Conservation (phyloP, 2,888 invertebrate genomes). For the Cabera pusaria region DNA sequence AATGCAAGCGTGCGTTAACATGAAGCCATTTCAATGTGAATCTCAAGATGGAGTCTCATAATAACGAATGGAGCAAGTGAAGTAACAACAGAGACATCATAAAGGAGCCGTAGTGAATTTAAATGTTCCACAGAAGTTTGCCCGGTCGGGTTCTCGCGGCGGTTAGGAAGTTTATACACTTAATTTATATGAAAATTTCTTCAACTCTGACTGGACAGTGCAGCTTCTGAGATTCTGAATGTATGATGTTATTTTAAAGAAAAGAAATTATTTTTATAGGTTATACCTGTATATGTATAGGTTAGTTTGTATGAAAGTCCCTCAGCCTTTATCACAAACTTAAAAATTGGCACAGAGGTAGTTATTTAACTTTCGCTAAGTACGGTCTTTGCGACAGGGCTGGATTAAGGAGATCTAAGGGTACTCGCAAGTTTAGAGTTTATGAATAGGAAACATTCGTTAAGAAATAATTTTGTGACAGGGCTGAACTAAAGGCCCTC, state of each 20-base stretch:
- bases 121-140: constrained; percentile 55
- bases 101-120: constrained; percentile 48
- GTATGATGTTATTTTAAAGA: constrained; percentile 2
- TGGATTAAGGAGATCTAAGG: too few species aligned
- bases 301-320: too few species aligned
- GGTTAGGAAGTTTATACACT: constrained; percentile 56
- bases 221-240: constrained; percentile 25
- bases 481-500: too few species aligned
- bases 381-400: too few species aligned
- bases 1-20: constrained; percentile 22
- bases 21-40: constrained; percentile 25
- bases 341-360: too few species aligned
- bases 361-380: too few species aligned
- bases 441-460: too few species aligned
- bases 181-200: constrained; percentile 73
- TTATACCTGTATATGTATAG: too few species aligned
- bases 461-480: too few species aligned
- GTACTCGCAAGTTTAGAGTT: too few species aligned
- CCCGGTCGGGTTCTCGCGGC: constrained; percentile 45
- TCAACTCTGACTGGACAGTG: constrained; percentile 37
- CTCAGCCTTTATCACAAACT: too few species aligned
- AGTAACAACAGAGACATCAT: constrained; percentile 39
- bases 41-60: constrained; percentile 26
- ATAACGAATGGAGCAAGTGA: constrained; percentile 33
- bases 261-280: constrained; percentile 1